Conservation (phyloP, 2,797 vertebrate species). For the Zalophus californianus region DNA sequence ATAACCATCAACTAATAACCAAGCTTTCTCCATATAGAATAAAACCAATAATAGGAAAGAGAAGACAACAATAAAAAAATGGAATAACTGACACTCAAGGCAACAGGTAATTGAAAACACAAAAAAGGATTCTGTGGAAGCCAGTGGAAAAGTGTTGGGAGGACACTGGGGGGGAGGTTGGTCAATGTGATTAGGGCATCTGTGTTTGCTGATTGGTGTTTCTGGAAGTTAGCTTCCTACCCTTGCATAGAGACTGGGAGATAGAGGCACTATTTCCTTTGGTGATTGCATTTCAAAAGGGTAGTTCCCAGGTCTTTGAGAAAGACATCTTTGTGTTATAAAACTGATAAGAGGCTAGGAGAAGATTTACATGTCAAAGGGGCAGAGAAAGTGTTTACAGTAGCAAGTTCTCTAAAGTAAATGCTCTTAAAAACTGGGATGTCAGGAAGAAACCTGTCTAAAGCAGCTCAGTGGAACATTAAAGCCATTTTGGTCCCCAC, state of each 20-base stretch:
- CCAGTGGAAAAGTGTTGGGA: neutral
- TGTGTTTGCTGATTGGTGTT: neutral
- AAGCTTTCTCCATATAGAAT: neutral
- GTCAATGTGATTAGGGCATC: neutral
- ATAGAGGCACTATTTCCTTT: neutral
- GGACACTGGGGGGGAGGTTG: neutral
- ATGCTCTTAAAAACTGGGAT: neutral
- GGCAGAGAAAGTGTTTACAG: neutral
- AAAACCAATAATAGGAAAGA: neutral
- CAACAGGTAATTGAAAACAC: neutral
- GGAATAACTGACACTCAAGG: neutral
- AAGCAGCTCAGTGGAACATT: neutral
- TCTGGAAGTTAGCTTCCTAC: neutral
- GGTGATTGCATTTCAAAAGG: neutral
- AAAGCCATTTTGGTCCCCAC: neutral
- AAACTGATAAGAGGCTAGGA: neutral
- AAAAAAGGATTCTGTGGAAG: neutral
- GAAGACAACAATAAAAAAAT: neutral
- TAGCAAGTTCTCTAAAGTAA: neutral
- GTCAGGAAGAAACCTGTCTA: neutral
- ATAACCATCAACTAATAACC: neutral
- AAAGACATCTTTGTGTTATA: neutral
- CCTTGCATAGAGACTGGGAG: neutral
- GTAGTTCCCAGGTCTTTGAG: neutral
- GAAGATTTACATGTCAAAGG: neutral